phyloP scores from a whole-genome alignment of 30 jellyfish, hydroid and myxozoan genomes.

The Aurelia aurita complex sp. Pacific region DNA sequence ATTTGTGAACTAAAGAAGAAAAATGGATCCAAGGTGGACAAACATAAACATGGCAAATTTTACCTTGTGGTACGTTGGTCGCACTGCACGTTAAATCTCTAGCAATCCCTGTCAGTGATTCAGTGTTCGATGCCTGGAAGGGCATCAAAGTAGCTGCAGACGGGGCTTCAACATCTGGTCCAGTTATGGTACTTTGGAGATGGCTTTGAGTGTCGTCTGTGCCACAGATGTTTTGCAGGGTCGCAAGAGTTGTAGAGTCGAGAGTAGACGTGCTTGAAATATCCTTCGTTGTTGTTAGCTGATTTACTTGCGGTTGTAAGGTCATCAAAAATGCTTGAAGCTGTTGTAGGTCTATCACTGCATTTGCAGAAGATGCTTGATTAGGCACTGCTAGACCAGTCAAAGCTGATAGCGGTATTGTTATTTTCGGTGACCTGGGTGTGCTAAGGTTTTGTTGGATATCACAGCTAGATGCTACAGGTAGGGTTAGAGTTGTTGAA shows the following conservation, averaged over 20 bases:
- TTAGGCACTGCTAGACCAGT: conserved; percentile 35
- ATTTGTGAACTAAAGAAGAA: no score
- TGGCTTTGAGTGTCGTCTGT: conserved; percentile 1
- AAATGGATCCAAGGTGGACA: no score
- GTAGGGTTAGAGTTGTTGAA: no score
- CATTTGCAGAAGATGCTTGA: conserved; percentile 15
- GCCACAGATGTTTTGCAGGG: conserved; percentile 5
- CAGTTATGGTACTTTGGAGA: background rate
- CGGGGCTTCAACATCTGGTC: background rate
- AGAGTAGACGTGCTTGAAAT: background rate
- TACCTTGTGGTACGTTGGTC: no score
- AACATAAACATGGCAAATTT: no score
- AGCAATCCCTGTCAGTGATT: background rate
- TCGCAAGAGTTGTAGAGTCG: conserved; percentile 27
- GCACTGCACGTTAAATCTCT: no score
- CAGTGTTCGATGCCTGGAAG: background rate
- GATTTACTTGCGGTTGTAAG: conserved; percentile 33
- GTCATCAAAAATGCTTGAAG: conserved; percentile 64
- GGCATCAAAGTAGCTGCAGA: conserved; percentile 3
- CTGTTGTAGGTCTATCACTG: conserved; percentile 52
- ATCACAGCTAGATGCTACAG: no score
- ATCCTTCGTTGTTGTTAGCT: background rate
- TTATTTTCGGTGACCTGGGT: conserved; percentile 41
- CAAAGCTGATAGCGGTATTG: conserved; percentile 54
- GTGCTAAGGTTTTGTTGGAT: background rate